Base-by-base conservation (phyloP, 2,113 vertebrate genomes). In the Okapia johnstoni region DNA sequence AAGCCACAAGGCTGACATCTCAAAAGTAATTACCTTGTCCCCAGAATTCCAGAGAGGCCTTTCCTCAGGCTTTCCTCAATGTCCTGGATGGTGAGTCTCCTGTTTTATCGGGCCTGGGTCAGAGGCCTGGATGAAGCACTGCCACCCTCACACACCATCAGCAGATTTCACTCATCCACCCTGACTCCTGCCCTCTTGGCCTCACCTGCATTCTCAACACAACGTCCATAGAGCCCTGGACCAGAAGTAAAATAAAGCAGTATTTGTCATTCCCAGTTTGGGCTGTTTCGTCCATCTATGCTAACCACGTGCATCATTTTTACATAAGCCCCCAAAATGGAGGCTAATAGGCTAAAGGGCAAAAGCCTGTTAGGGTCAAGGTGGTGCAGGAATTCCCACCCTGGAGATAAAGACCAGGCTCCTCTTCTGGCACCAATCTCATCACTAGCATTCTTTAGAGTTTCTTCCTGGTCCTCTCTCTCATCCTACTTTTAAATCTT, bases 171-270 rank as follows among this genome's bases (percentile, higher is more conserved):
- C 54, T n/a, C 16, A 4, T 28, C 28, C 5, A 0, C 30, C 58
- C 43, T 2, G 43, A 8, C 19, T 17, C 19, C 21, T 84, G 23
- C 33, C 5, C 55, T 54, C 23, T 36, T 7, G 16, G 76, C 90
- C 28, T 73, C 63, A 2, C 13, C 9, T 9, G 11, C 5, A 23
- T 60, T 63, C 85, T 76, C 28, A 17, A 3, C 19, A 57, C 10
- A 5, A 28, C 0, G 0, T 77, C 26, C 28, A 5, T 12, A 9
- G 0, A 23, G 33, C 50, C 55, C 40, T 16, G 5, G 63, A 16
- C 9, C 16, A 11, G 48, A 61, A 26, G 1, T 9, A 13, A 77
- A 30, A 43, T 0, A 30, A 2, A 40, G 43, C 26, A 52, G 46
- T 12, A 21, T 46, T 52, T 66, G 21, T 33, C 76, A 25, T 21